Evolutionary conservation across 2,888 invertebrate species (phyloP), one percentile per base, ranked within the genome.

Genomic region (Petrophora chlorosata): DNA sequence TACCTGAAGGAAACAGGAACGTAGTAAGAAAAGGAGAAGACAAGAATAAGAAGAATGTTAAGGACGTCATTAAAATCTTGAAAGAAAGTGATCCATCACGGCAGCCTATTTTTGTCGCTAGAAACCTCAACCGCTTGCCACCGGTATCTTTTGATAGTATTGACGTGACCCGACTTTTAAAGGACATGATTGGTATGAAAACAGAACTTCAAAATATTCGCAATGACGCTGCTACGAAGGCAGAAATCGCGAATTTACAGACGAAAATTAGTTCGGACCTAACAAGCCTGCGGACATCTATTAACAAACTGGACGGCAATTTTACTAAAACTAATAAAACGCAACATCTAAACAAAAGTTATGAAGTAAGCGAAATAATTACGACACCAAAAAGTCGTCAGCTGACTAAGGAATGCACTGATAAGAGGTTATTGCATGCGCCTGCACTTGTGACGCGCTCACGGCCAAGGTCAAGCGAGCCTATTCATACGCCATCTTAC

Each of bases 81-180:
- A 48, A 59, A 26, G 54, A 55, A 33, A 50, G 26, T 13, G 51
- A 59, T 5, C 42, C 56, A 5, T n/a, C 17, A 8, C 0, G 0
- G 4, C 29, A 52, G 14, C 54, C 56, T 2, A 38, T 29, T 10
- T 55, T 51, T 48, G 55, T 55, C 25, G 59, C 59, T 0, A 53
- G 40, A 26, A 23, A 53, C 26, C 10, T 59, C 4, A 23, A 52
- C 12, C 42, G 40, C 3, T 30, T 56, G 3, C 59, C 59, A 0
- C 41, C 49, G 2, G 49, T 59, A 0, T 43, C 48, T 0, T 52
- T 56, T 25, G 51, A 56, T 14, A 22, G 51, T 9, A 15, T 59
- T 2, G 59, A 59, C 9, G 48, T 46, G 0, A 26, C 51, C 1
- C 30, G 22, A 1, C 25, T 55, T 1, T 19, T 55, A 3, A 55